Evolutionary conservation across 2,888 invertebrate genomes (phyloP), one percentile per base, ranked within the genome.

Genomic region (Kryphioiulus occultus): DNA sequence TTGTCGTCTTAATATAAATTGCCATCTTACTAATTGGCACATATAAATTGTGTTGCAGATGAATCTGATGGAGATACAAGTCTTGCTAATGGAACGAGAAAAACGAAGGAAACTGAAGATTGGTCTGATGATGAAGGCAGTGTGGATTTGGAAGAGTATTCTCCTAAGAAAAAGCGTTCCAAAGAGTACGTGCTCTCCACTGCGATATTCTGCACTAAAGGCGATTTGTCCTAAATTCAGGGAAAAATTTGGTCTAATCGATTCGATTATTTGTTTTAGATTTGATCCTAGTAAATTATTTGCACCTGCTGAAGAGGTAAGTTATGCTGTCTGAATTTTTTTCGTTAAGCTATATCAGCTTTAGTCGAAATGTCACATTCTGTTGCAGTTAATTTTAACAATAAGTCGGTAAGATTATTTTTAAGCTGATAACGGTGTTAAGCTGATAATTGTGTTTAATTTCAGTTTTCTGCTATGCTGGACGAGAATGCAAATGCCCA

Each of bases 401-500:
- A n/a, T n/a, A n/a, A n/a, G n/a, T n/a, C n/a, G n/a, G n/a, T n/a
- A n/a, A n/a, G n/a, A n/a, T n/a, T n/a, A n/a, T n/a, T n/a, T n/a
- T n/a, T n/a, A n/a, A n/a, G n/a, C n/a, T n/a, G n/a, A n/a, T n/a
- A n/a, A n/a, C n/a, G n/a, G n/a, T n/a, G n/a, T 5, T 85, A 39
- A 39, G 3, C 39, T 39, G 39, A 39, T 15, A 0, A 22, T 17
- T n/a, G 22, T 15, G 22, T 9, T 15, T 82, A 5, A 5, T 84
- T 84, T 47, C 47, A 97, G 92, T 98, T 98, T 93, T 95, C 97
- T 0, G 95, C 96, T 84, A 93, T 98, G 90, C 92, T 98, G 87
- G 98, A 98, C 92, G 96, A 97, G 88, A 96, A 96, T 85, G 95
- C 95, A 17, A 91, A 91, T 12, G 90, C 90, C 0, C 93, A 94